Percentiles rank a stretch among this genome's conserved stretches.
Conservation (phyloP, 2,888 invertebrate genomes). For the Ophioninae sp. region DNA sequence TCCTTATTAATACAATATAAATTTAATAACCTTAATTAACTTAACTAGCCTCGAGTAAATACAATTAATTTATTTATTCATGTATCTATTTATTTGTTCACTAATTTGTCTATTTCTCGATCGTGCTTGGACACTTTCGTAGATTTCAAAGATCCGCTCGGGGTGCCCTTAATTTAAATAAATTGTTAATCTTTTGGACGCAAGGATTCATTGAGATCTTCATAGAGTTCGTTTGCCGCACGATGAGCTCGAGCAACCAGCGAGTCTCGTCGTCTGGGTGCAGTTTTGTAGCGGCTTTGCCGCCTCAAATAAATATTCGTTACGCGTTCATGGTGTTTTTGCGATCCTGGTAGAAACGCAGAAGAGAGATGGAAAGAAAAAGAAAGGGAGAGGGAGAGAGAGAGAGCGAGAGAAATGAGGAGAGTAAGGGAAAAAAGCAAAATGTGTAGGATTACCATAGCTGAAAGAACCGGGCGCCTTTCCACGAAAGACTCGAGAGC, state of each 20-base stretch:
- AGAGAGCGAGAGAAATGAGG: constrained; percentile 4
- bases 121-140: no score
- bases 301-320: constrained; percentile 42
- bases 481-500: constrained; percentile 55
- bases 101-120: background rate
- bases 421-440: constrained; percentile 29
- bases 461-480: constrained; percentile 54
- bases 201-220: constrained; percentile 43
- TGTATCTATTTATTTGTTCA: background rate
- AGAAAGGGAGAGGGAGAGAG: no score
- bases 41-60: no score
- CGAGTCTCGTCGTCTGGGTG: constrained; percentile 56
- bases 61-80: no score
- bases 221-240: constrained; percentile 17
- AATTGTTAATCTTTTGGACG: background rate
- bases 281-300: constrained; percentile 25
- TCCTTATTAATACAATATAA: no score
- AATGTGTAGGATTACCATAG: constrained; percentile 40
- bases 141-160: no score
- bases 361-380: no score
- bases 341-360: constrained; percentile 31
- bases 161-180: background rate
- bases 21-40: no score
- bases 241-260: background rate
- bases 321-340: constrained; percentile 43